Conservation (phyloP, 2,888 invertebrate genomes). For the Pasiphila rectangulata region DNA sequence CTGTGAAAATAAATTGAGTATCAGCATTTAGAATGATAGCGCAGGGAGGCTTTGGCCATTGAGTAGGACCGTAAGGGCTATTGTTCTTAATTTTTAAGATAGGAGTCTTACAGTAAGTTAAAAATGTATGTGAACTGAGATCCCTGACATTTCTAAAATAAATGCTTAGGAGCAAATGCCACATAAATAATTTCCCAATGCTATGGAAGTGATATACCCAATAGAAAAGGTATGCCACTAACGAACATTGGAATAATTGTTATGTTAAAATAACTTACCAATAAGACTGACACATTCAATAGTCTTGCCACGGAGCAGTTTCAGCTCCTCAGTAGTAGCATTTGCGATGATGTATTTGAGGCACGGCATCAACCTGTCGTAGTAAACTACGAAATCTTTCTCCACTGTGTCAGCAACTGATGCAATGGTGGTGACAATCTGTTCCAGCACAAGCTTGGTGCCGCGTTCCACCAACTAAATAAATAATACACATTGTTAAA, state of each 20-base stretch:
- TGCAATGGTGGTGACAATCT: conserved; percentile 98
- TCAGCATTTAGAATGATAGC: not conserved
- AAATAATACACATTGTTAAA: not conserved
- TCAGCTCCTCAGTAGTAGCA: conserved; percentile 92
- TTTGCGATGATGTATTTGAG: conserved; percentile 98
- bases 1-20: conserved; percentile 39
- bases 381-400: conserved; percentile 96
- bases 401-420: conserved; percentile 99
- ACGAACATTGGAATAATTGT: conserved; percentile 17
- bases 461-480: conserved; percentile 92
- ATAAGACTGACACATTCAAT: conserved; percentile 99
- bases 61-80: too few relatives aligned
- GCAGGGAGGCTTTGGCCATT: too few relatives aligned
- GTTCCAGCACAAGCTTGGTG: conserved; percentile 97
- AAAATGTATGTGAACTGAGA: conserved; percentile 24
- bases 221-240: conserved; percentile 20
- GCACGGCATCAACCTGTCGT: conserved; percentile 95
- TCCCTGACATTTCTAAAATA: conserved; percentile 15
- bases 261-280: conserved; percentile 75
- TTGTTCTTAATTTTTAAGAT: too few relatives aligned
- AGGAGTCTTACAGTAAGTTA: too few relatives aligned
- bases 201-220: conserved; percentile 24
- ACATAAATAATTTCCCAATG: conserved; percentile 17
- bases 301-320: conserved; percentile 97
- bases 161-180: conserved; percentile 19